Conservation (phyloP, 2,113 vertebrate genomes). For the Rhea pennata region DNA sequence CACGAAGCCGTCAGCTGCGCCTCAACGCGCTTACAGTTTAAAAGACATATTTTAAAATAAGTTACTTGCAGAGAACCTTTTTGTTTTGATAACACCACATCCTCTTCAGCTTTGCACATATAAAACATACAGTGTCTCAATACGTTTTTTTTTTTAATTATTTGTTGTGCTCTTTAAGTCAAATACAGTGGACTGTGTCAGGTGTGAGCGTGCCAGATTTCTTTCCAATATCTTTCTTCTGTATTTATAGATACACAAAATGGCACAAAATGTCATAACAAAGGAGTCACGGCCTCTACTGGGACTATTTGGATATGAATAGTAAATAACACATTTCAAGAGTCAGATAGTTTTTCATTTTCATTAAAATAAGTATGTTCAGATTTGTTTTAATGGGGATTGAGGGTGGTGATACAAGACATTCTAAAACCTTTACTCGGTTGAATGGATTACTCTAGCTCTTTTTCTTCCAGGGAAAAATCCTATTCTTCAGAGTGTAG, state of each 20-base stretch:
- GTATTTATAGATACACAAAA: background rate
- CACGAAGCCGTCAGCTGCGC: fast-evolving
- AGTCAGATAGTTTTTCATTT: background rate
- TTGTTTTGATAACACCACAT: background rate
- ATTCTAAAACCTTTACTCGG: background rate
- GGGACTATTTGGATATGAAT: background rate
- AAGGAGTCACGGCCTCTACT: background rate
- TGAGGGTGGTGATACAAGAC: background rate
- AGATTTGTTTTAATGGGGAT: background rate
- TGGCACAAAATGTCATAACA: fast-evolving
- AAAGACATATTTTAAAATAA: background rate
- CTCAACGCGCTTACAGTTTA: background rate
- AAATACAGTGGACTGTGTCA: background rate
- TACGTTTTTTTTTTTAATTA: background rate
- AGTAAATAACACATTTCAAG: background rate
- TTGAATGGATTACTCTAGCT: background rate
- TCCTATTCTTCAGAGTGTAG: background rate
- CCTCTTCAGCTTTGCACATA: fast-evolving
- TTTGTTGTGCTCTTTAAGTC: background rate
- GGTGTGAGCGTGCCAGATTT: background rate
- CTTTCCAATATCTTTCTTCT: background rate
- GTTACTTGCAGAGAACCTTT: background rate
- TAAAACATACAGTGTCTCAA: background rate
- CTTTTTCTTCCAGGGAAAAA: background rate
- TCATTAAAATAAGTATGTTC: background rate